A percentile compares a stretch with the other conserved stretches of the same genome.
phyloP scores from a whole-genome alignment of 2,113 vertebrate species.

The Mobula birostris region DNA sequence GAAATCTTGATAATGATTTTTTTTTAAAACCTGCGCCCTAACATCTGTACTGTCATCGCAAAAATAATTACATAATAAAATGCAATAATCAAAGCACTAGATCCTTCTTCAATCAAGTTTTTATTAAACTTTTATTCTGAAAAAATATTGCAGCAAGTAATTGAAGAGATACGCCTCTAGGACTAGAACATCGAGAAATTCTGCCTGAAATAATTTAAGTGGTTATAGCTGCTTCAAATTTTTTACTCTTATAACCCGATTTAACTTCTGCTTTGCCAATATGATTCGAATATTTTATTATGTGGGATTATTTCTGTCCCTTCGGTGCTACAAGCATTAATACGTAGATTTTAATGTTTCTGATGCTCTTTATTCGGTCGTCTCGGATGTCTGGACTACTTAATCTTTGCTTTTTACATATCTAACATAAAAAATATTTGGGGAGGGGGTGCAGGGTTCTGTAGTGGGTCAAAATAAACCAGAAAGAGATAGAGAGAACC shows the following conservation, averaged over 20 bases:
- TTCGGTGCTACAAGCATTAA: neutral
- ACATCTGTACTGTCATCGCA: neutral
- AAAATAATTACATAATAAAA: neutral
- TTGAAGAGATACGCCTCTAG: neutral
- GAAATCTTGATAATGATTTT: neutral
- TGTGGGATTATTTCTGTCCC: neutral
- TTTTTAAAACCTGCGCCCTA: neutral
- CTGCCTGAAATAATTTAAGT: neutral
- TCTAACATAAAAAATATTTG: neutral
- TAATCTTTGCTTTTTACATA: neutral
- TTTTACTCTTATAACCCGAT: neutral
- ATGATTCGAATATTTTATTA: neutral
- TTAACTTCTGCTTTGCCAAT: neutral
- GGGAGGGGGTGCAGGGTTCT: neutral
- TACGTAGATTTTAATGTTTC: neutral
- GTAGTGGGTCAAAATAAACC: too few species aligned
- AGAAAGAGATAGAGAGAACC: neutral
- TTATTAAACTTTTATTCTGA: neutral
- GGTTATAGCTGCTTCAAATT: neutral
- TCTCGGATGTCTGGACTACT: neutral
- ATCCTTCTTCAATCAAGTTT: neutral
- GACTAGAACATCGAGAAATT: neutral
- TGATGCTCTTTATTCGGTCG: neutral
- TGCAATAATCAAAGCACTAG: neutral
- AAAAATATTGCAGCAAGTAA: neutral